Evolutionary conservation across 2,113 vertebrate species (phyloP).

Genomic region (Meleagris gallopavo): DNA sequence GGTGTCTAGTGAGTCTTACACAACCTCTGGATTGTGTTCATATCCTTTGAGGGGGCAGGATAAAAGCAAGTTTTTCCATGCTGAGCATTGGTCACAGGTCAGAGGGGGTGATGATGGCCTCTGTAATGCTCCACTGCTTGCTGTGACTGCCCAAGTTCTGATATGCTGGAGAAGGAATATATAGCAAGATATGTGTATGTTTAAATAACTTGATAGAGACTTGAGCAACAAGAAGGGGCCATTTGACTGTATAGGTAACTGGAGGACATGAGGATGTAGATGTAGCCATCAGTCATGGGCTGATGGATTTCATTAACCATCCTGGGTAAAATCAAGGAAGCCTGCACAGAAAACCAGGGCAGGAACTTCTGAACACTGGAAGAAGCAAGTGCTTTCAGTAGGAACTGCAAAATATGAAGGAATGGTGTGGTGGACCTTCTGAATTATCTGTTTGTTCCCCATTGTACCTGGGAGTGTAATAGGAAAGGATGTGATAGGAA

Average conservation of each 20-base stretch:
- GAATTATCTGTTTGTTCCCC: neutral
- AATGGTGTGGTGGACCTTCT: neutral
- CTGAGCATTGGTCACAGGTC: rapidly evolving
- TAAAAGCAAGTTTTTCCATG: neutral
- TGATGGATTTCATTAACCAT: neutral
- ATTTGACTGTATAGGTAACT: neutral
- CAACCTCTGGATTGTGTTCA: neutral
- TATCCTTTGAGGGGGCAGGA: neutral
- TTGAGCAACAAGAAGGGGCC: neutral
- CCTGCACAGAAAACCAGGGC: neutral
- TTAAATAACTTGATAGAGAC: neutral
- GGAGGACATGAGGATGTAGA: neutral
- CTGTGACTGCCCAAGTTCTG: neutral
- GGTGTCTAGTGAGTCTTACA: neutral
- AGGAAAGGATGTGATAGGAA: neutral
- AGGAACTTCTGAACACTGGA: neutral
- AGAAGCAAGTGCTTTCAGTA: neutral
- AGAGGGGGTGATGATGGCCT: neutral
- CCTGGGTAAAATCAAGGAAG: neutral
- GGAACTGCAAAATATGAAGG: neutral
- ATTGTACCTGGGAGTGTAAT: rapidly evolving
- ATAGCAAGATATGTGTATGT: neutral
- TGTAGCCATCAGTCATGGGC: neutral
- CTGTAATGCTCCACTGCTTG: neutral
- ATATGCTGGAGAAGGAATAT: neutral